Evolutionary conservation across 2,888 invertebrate genomes (phyloP).

Genomic region (Halictus ligatus): DNA sequence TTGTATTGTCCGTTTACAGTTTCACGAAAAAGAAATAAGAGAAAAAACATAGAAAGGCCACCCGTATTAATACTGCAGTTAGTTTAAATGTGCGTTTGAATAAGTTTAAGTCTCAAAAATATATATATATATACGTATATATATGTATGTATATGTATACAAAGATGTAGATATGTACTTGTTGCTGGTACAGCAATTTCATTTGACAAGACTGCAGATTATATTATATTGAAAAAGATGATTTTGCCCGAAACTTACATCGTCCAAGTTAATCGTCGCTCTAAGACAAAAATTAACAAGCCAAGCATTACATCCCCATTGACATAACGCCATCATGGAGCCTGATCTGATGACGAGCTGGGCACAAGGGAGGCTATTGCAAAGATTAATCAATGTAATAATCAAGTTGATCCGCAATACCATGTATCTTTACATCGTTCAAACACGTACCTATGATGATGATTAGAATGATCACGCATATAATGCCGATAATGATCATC

Average conservation of each 20-base stretch:
- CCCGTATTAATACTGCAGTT: conserved; percentile 76
- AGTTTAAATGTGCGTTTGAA: conserved; percentile 67
- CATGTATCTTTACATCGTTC: conserved; percentile 43
- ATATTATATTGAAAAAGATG: conserved; percentile 16
- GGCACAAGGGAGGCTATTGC: conserved; percentile 71
- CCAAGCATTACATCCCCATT: conserved; percentile 41
- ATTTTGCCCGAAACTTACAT: conserved; percentile 40
- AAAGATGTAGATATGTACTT: conserved; percentile 24
- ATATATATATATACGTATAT: conserved; percentile 34
- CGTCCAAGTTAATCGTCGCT: conserved; percentile 21
- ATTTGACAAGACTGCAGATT: conserved; percentile 6
- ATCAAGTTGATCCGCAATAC: neutral
- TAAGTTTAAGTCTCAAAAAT: conserved; percentile 69
- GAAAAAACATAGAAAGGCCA: conserved; percentile 60
- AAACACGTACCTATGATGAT: conserved; percentile 93
- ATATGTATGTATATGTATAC: conserved; percentile 42
- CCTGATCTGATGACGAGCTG: conserved; percentile 61
- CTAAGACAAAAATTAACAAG: conserved; percentile 47
- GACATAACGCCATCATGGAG: conserved; percentile 48
- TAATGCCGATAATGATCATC: conserved; percentile 96
- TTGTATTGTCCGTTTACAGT: conserved; percentile 54
- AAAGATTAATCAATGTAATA: conserved; percentile 41
- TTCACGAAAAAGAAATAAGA: conserved; percentile 31
- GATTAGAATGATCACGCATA: conserved; percentile 92
- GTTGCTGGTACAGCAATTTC: conserved; percentile 4